Evolutionary conservation across 2,888 invertebrate species (phyloP).

Genomic region (Callyntrura sp.): DNA sequence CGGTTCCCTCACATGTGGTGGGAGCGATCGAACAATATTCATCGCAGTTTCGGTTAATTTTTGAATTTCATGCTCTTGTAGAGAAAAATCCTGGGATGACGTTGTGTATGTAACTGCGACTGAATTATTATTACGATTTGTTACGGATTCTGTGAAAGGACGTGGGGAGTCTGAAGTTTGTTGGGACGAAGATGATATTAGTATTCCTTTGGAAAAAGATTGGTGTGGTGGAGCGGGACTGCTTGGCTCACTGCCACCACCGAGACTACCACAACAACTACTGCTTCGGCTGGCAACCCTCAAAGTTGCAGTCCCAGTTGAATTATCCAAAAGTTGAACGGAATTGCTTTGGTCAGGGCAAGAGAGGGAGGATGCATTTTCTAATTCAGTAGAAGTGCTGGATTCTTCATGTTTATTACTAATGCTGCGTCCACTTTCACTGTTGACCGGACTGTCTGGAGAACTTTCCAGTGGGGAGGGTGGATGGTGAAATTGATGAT

Average conservation of each 20-base stretch:
- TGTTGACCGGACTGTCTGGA: conserved; percentile 67
- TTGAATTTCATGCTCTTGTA: conserved; percentile 83
- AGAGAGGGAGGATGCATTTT: conserved; percentile 59
- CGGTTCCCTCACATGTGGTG: conserved; percentile 79
- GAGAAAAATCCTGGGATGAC: conserved; percentile 76
- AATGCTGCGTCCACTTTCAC: conserved; percentile 68
- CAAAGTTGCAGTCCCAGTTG: conserved; percentile 71
- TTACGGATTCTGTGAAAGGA: conserved; percentile 72
- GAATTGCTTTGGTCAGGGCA: conserved; percentile 72
- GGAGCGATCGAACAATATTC: conserved; percentile 79
- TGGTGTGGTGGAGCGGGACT: conserved; percentile 63
- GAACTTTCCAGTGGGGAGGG: conserved; percentile 69
- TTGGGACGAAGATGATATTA: conserved; percentile 54
- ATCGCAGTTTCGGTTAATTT: conserved; percentile 82
- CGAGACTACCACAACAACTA: conserved; percentile 55
- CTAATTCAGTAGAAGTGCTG: conserved; percentile 77
- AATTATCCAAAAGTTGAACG: conserved; percentile 73
- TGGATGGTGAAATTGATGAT: conserved; percentile 68
- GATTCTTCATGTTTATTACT: conserved; percentile 60
- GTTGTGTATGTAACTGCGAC: conserved; percentile 53
- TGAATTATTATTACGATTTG: conserved; percentile 73
- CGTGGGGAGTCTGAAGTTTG: conserved; percentile 71
- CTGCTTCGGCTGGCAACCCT: conserved; percentile 68
- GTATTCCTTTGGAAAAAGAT: conserved; percentile 49
- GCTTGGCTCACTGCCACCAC: conserved; percentile 71